Conservation (phyloP, 1,140 invertebrate genomes). For the Hyles euphorbiae region DNA sequence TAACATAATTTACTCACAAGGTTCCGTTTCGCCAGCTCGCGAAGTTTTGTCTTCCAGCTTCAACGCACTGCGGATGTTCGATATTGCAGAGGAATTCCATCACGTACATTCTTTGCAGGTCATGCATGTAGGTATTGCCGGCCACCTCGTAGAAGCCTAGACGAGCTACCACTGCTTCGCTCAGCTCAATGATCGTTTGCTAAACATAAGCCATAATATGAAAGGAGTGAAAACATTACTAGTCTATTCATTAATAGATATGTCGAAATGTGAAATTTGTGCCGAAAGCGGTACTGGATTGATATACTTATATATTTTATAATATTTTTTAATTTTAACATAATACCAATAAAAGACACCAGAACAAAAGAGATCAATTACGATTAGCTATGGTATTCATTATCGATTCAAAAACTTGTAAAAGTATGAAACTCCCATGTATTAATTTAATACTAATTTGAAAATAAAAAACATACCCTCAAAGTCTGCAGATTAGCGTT, state of each 20-base stretch:
- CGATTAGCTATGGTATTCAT: no score
- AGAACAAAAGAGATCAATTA: no score
- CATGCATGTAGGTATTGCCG: conserved; percentile 47
- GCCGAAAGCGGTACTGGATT: no score
- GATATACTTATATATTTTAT: no score
- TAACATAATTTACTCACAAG: conserved; percentile 35
- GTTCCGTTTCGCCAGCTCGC: conserved; percentile 36
- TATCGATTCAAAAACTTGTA: no score
- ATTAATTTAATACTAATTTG: no score
- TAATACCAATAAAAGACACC: no score
- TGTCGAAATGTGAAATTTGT: no score
- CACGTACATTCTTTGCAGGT: conserved; percentile 55
- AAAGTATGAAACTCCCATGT: no score
- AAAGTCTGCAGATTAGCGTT: conserved; percentile 30
- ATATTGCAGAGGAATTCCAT: conserved; percentile 67
- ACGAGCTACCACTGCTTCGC: conserved; percentile 35
- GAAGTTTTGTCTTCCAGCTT: conserved; percentile 53
- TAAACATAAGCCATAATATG: conserved; percentile 21
- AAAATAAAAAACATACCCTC: conserved; percentile 27
- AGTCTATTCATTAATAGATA: no score
- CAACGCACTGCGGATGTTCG: conserved; percentile 54
- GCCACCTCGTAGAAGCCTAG: conserved; percentile 44
- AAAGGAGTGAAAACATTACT: conserved; percentile 12
- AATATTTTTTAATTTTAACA: no score
- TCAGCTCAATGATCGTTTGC: conserved; percentile 36